Evolutionary conservation across 1,140 invertebrate genomes (phyloP).

Genomic region (Armadillidium nasatum): DNA sequence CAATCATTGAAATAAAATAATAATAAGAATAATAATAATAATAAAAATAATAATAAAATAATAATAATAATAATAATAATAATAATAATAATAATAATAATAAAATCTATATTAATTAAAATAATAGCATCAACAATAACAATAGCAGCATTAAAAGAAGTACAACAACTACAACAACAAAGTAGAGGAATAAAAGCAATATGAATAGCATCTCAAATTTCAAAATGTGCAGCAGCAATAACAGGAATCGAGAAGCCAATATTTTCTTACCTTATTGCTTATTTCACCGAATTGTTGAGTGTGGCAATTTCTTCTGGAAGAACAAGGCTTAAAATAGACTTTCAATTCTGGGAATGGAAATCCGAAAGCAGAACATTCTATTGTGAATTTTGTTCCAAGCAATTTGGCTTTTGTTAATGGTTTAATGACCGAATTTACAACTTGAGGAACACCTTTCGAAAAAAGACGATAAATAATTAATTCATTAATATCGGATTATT

Average conservation of each 20-base stretch:
- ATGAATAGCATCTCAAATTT: neutral
- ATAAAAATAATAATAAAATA: too few relatives aligned
- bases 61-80: too few relatives aligned
- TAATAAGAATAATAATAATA: too few relatives aligned
- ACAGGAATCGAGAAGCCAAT: too few relatives aligned
- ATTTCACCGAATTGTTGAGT: neutral
- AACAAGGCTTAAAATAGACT: neutral
- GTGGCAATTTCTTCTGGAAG: neutral
- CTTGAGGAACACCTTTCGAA: neutral
- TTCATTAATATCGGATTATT: too few relatives aligned
- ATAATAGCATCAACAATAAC: neutral
- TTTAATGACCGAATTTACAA: neutral
- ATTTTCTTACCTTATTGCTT: too few relatives aligned
- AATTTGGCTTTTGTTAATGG: neutral
- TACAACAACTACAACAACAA: neutral
- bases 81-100: too few relatives aligned
- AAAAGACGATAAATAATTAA: too few relatives aligned
- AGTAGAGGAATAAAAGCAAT: neutral
- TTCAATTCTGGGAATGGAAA: neutral
- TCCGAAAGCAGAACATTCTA: neutral
- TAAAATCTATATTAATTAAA: too few relatives aligned
- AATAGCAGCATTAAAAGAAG: neutral
- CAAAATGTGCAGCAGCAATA: too few relatives aligned
- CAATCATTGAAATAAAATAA: too few relatives aligned
- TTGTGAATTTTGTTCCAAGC: neutral